Evolutionary conservation across 2,888 invertebrate species (phyloP), one percentile per base, ranked within the genome.

Genomic region (Dynastes grantii): DNA sequence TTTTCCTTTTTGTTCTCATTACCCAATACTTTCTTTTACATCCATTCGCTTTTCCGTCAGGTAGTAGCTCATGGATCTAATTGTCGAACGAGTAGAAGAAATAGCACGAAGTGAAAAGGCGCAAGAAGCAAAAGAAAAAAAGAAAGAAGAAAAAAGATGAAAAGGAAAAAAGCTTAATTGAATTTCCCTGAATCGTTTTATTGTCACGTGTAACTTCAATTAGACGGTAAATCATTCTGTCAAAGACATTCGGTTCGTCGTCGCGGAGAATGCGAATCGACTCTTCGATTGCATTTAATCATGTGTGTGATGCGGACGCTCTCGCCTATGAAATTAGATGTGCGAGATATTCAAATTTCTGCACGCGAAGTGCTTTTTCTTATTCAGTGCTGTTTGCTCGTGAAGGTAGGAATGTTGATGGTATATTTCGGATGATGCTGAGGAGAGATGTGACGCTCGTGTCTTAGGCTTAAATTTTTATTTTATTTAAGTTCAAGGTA

Each of bases 221-320:
- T 73, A 73, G 73, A 58, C 37, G 68, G 77, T 67, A 81, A 80
- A 82, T 82, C 82, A 82, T 81, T 71, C 81, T 84, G 84, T 84
- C 84, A 84, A 80, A 83, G 82, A 81, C 84, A 84, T 79, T 81
- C 83, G 78, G 81, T 83, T 82, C 81, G 58, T 82, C 81, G 58
- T 73, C 73, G 67, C 67, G 27, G 45, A 49, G 45, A 64, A 45
- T 45, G 49, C 73, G 76, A 80, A 70, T 78, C 80, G 82, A 81
- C 80, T 77, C 79, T 83, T 81, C 84, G 83, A 84, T 84, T 82
- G 81, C 73, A 79, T 82, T 81, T 83, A 84, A 83, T 84, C 84
- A 83, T 84, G 84, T 84, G 84, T 84, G 82, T 84, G 81, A 81
- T 81, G 76, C 75, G 77, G 40, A 55, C 51, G 37, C 73, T 55